A percentile compares a stretch with the other conserved stretches of the same genome.
These are phyloP conservation scores for Trachelus tabidus DNA, from an alignment of 2,888 invertebrate species.

Conservation along the genomic window DNA sequence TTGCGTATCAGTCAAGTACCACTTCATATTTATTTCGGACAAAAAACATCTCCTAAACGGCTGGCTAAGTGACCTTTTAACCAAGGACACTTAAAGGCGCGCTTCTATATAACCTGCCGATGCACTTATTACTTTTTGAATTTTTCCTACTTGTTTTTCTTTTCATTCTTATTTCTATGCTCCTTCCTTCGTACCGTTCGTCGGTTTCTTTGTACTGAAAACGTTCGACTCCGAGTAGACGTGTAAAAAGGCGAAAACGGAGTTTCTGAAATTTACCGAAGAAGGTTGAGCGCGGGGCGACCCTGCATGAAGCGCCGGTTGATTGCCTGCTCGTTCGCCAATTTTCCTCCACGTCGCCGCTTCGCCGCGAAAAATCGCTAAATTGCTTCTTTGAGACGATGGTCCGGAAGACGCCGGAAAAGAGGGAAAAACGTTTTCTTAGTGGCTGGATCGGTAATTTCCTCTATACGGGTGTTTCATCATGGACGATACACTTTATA, in stretches of 20 bases:
- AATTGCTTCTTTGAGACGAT: constrained; percentile 61
- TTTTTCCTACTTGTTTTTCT: background rate
- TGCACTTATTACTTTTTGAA: background rate
- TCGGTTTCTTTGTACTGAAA: background rate
- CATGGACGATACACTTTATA: background rate
- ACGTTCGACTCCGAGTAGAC: background rate
- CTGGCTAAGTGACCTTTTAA: constrained; percentile 30
- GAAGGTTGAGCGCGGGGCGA: constrained; percentile 37
- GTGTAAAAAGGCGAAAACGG: constrained; percentile 14
- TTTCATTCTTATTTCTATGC: background rate
- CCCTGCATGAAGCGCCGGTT: constrained; percentile 61
- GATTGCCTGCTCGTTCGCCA: constrained; percentile 63
- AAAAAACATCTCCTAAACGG: constrained; percentile 32
- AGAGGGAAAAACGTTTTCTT: constrained; percentile 41
- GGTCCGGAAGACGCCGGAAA: constrained; percentile 41
- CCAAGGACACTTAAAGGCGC: background rate
- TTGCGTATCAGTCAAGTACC: constrained; percentile 19
- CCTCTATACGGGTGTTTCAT: background rate
- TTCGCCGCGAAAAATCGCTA: constrained; percentile 59
- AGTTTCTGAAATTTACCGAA: constrained; percentile 43
- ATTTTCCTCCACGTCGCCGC: constrained; percentile 54
- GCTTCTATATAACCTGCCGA: background rate
- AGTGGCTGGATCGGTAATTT: constrained; percentile 26
- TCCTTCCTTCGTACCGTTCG: background rate
- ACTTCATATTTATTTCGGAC: constrained; percentile 40